A percentile compares a stretch with the other conserved stretches of the same genome.
Evolutionary conservation across 2,888 invertebrate genomes (phyloP).

Genomic region (Andrena trimmerana): DNA sequence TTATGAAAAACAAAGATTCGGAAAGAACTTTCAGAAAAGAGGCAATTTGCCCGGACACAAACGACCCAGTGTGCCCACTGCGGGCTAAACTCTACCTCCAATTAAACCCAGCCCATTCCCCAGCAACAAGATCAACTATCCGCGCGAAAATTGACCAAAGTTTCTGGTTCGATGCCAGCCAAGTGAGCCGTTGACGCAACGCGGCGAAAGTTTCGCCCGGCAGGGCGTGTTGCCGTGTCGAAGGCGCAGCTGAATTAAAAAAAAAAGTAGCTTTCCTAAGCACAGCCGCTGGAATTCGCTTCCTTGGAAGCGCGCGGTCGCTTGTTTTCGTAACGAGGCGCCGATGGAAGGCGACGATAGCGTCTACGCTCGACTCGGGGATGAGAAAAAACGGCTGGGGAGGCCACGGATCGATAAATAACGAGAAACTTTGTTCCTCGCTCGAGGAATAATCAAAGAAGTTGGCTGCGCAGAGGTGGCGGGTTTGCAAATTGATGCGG

Average conservation of each 20-base stretch:
- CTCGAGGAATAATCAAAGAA: slow-evolving; percentile 27
- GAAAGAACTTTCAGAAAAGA: no score
- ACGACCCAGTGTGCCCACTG: no score
- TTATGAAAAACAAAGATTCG: no score
- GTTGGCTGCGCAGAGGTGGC: slow-evolving; percentile 22
- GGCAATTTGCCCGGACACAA: no score
- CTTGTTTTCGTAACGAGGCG: not conserved
- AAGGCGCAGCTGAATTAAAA: not conserved
- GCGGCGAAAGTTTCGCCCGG: slow-evolving; percentile 38
- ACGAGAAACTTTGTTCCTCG: not conserved
- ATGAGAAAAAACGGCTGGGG: not conserved
- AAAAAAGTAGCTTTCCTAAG: not conserved
- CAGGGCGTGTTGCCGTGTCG: slow-evolving; percentile 5
- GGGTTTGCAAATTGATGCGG: slow-evolving; percentile 43
- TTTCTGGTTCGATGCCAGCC: slow-evolving; percentile 41
- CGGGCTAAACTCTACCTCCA: no score
- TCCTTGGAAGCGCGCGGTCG: no score
- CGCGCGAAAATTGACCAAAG: slow-evolving; percentile 18
- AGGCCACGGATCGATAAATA: not conserved
- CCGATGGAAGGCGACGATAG: not conserved
- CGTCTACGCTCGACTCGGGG: not conserved
- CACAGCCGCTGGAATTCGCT: not conserved
- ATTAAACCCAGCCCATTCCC: not conserved
- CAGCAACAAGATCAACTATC: not conserved
- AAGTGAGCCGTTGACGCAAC: slow-evolving; percentile 53